Evolutionary conservation across 2,797 vertebrate genomes (phyloP), one percentile per base, ranked within the genome.

Genomic region (Tragopan temminckii): DNA sequence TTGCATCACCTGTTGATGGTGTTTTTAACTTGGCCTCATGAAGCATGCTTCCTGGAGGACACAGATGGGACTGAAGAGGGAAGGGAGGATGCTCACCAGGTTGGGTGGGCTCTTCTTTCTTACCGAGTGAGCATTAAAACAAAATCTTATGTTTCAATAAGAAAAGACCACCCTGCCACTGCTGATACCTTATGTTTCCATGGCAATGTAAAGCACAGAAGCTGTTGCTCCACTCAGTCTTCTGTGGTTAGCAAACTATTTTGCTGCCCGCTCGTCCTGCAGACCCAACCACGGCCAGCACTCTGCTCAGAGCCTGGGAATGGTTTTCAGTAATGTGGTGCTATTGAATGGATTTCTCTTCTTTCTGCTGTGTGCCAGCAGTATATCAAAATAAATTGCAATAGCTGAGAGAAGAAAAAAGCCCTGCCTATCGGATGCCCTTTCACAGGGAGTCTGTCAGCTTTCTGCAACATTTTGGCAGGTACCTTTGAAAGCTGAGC

Each of bases 381-480:
- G 36, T 75, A 62, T 75, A 69, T 82, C 82, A 94, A 45, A 90
- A 80, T 52, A 48, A 89, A 48, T 81, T 71, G 29, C 72, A 89
- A 7, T 14, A 80, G 43, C 84, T 90, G 55, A 88, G 89, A 93
- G 85, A 70, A 87, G 66, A 55, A 85, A 81, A 78, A 15, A 89
- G 43, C 40, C 52, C 90, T 90, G 69, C 48, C 55, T 88, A 45
- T 63, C 8, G 7, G 85, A 67, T 91, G 85, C 72, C 93, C 96
- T 89, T 83, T 62, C 69, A 15, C 38, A 36, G 90, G 24, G 25
- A 89, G 78, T 64, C 86, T 96, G 89, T 89, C 95, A 92, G 25
- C 42, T 93, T 74, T 57, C 57, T 8, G 15, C 61, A 85, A 63
- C 87, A 53, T 70, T 93, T 86, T 96, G 91, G 89, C 93, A 96